Conservation (phyloP, 2,888 invertebrate genomes). For the Cheilosia soror region DNA sequence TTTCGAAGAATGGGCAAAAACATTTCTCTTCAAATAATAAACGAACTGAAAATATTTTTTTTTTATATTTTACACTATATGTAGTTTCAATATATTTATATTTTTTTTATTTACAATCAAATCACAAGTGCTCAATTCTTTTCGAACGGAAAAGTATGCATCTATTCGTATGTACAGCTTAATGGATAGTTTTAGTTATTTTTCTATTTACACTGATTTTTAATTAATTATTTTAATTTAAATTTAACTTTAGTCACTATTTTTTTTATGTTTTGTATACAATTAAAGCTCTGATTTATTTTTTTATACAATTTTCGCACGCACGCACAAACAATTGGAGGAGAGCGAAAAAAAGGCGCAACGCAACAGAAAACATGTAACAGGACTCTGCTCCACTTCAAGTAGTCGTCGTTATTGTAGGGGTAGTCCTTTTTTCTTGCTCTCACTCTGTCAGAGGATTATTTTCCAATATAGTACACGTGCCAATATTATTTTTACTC, state of each 20-base stretch:
- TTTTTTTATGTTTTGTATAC: constrained; percentile 30
- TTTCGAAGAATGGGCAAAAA: constrained; percentile 50
- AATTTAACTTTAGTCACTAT: constrained; percentile 46
- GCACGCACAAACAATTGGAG: constrained; percentile 48
- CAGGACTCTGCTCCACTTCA: constrained; percentile 57
- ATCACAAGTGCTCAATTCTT: constrained; percentile 78
- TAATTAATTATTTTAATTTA: constrained; percentile 30
- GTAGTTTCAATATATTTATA: constrained; percentile 25
- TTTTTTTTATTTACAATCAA: constrained; percentile 78
- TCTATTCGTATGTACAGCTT: constrained; percentile 76
- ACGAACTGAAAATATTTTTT: neutral
- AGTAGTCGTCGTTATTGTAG: constrained; percentile 37
- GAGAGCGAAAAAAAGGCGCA: constrained; percentile 29
- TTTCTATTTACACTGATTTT: constrained; percentile 48
- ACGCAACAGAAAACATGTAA: constrained; percentile 67
- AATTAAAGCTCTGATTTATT: constrained; percentile 56
- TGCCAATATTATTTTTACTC: constrained; percentile 73
- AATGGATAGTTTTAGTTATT: constrained; percentile 47
- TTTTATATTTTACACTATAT: constrained; percentile 14
- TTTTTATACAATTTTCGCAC: constrained; percentile 37
- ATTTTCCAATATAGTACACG: constrained; percentile 71
- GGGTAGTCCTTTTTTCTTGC: constrained; percentile 24
- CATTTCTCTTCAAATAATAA: constrained; percentile 29
- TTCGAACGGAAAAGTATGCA: constrained; percentile 72
- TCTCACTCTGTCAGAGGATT: constrained; percentile 56